These are phyloP conservation scores for Cantharis flavilabris DNA, from an alignment of 2,888 invertebrate species.

Conservation along the genomic window DNA sequence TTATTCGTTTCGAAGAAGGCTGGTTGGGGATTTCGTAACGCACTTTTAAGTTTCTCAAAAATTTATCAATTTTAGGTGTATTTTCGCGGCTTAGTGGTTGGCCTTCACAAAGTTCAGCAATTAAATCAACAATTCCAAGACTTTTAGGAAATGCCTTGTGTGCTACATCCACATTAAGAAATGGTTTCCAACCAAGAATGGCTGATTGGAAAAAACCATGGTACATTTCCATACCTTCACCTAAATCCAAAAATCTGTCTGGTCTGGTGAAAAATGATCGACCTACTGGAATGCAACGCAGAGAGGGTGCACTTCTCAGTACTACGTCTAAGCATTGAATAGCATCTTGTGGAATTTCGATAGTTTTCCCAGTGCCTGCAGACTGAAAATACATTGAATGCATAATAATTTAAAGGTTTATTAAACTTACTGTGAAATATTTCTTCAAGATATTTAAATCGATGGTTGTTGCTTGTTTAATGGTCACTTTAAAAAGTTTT, in stretches of 20 bases:
- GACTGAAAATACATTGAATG: not conserved
- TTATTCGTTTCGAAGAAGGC: constrained; percentile 52
- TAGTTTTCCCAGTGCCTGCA: not conserved
- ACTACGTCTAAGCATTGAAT: constrained; percentile 87
- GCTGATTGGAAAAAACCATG: constrained; percentile 93
- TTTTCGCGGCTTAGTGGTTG: not conserved
- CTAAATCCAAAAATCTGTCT: constrained; percentile 61
- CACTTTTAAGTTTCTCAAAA: constrained; percentile 48
- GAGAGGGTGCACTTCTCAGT: constrained; percentile 67
- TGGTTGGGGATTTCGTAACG: constrained; percentile 56
- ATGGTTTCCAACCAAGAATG: constrained; percentile 84
- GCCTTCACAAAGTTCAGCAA: constrained; percentile 34
- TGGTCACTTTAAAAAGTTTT: constrained; percentile 55
- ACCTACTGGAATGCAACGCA: constrained; percentile 64
- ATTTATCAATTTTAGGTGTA: constrained; percentile 9
- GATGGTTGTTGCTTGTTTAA: constrained; percentile 61
- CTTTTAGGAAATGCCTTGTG: constrained; percentile 77
- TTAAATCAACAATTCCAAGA: constrained; percentile 58
- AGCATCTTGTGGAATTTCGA: constrained; percentile 60
- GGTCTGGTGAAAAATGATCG: constrained; percentile 75
- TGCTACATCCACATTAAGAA: constrained; percentile 88
- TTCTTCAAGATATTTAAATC: constrained; percentile 54
- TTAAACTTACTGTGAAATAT: constrained; percentile 44
- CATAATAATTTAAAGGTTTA: not conserved
- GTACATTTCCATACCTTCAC: constrained; percentile 88